Base-by-base conservation (phyloP, 2,888 invertebrate genomes). In the Caenorhabditis doughertyi region DNA sequence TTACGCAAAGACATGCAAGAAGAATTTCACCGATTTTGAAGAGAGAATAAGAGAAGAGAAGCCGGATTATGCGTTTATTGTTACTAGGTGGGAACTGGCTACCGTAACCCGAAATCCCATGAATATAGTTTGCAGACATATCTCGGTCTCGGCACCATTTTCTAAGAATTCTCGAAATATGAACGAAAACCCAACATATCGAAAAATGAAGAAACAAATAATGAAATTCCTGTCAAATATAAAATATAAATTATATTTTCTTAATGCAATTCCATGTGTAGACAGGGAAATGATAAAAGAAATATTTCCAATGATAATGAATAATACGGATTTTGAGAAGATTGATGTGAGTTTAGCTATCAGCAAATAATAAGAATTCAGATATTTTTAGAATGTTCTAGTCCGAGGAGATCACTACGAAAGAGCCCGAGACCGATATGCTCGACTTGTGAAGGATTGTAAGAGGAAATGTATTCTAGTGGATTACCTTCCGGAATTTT, bases 381-480 rank as follows among this genome's bases (percentile, higher is more conserved):
- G 9, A 16, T 13, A 39, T 7, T 56, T 56, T 21, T 21, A 56
- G 58, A 35, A 58, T 9, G 39, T 58, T 16, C 21, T 58, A 21
- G 39, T 58, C 21, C 18, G 23, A 23, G 39, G 39, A 0, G 58
- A 58, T 39, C 35, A 58, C 18, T 58, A 39, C 13, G 58, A 58
- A 23, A 18, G 35, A 11, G 35, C 58, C 0, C 58, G 58, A 9
- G 39, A 35, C 21, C 8, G 58, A 11, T 21, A 58, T 23, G 58
- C 58, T 32, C 58, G 39, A 58, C 13, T 58, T 0, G 16, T 58
- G 29, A 58, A 58, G 23, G 58, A 58, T 18, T 58, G 58, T 58
- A 35, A 35, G 7, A 13, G 23, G 5, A 58, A 58, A 23, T 58
- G 58, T 23, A 16, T 58, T 32, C 9, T 58, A 13, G 58, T 58